Conservation (phyloP, 2,113 vertebrate genomes). For the Hiodon tergisus region DNA sequence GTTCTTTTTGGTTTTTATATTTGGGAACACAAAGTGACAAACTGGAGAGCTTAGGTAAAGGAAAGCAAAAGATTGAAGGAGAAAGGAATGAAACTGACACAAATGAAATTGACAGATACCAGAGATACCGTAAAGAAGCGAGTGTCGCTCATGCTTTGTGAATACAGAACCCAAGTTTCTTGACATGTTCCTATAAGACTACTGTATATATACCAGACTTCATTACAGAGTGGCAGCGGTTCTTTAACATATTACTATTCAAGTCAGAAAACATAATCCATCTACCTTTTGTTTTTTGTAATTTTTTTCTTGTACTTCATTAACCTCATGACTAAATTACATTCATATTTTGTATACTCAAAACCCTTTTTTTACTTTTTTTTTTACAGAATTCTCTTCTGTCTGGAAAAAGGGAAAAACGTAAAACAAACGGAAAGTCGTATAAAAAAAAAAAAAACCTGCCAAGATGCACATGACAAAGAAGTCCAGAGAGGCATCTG, state of each 20-base stretch:
- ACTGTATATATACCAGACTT: slow-evolving; percentile 71
- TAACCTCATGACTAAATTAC: slow-evolving; percentile 70
- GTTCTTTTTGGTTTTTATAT: slow-evolving; percentile 35
- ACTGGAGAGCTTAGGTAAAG: too few species aligned
- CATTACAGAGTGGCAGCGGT: slow-evolving; percentile 47
- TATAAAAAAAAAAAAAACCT: slow-evolving; percentile 41
- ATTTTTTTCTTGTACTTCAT: slow-evolving; percentile 56
- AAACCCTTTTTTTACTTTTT: slow-evolving; percentile 28
- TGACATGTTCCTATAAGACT: slow-evolving; percentile 68
- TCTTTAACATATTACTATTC: slow-evolving; percentile 65
- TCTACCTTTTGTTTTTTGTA: slow-evolving; percentile 61
- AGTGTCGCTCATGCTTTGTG: slow-evolving; percentile 70
- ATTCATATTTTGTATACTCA: slow-evolving; percentile 66
- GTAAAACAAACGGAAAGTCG: slow-evolving; percentile 54
- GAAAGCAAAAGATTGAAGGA: slow-evolving; percentile 20
- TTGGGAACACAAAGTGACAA: slow-evolving; percentile 31
- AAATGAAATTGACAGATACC: slow-evolving; percentile 48
- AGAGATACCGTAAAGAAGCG: slow-evolving; percentile 62
- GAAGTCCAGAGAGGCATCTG: slow-evolving; percentile 46
- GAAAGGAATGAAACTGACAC: slow-evolving; percentile 45
- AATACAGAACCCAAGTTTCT: slow-evolving; percentile 70
- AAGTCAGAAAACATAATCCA: slow-evolving; percentile 60
- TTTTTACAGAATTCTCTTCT: slow-evolving; percentile 55
- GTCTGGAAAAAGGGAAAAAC: slow-evolving; percentile 57
- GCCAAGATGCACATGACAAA: slow-evolving; percentile 47